Base-by-base conservation (phyloP, 2,113 vertebrate species). In the Cyprinus carpio region DNA sequence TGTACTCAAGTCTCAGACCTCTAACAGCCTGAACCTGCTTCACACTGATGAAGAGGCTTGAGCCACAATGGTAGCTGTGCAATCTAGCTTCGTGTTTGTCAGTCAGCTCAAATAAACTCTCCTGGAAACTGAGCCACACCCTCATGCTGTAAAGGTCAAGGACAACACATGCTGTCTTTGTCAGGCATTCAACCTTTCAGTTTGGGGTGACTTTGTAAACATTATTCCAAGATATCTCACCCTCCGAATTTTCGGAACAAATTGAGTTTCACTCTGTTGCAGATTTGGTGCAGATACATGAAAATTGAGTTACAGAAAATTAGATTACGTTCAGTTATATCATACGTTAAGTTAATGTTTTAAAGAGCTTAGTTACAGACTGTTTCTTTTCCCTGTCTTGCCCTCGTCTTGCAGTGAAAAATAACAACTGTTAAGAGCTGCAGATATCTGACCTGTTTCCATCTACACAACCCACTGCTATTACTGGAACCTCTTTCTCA, bases 251-350 rank as follows among this genome's bases (percentile, higher is more conserved):
- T 85, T 85, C 46, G 25, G 69, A 85, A 87, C 83, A 86, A 88
- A 86, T 86, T 67, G 82, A 87, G 46, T 85, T 80, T 85, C 60
- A 76, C 77, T 84, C 75, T 84, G 31, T 84, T 78, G 62, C 81
- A 86, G 87, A 88, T 77, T 29, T 72, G 74, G 71, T 46, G 62
- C 75, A 85, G 84, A 88, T 87, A 75, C 87, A 86, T 80, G 25
- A 85, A 81, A 86, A 89, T 88, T 88, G 62, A 88, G 72, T 89
- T 88, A 88, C 31, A 78, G 69, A 34, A 76, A 89, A 46, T 83
- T 86, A 65, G 81, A 86, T 84, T 86, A 82, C 74, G 5, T 43
- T 13, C 58, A 74, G 23, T 81, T 89, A 72, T 75, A 79, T 85
- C 86, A 87, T 81, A 54, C 71, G 29, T 75, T 78, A 82, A 79